Percentiles rank a stretch among this genome's conserved stretches.
Conservation (phyloP, 2,888 invertebrate genomes). For the Tanaodytes sp. region DNA sequence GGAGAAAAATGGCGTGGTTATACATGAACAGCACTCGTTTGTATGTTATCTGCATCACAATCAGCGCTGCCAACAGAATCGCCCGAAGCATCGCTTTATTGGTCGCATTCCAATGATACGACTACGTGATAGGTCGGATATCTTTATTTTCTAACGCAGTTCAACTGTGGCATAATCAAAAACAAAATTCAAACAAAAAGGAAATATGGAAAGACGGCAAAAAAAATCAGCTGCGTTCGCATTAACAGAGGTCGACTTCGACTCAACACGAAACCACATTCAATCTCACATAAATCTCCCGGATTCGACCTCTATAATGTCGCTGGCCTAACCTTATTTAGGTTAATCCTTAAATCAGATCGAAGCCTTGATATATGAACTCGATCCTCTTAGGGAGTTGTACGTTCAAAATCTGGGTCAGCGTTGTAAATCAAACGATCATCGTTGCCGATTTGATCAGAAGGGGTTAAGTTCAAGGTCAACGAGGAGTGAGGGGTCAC, state of each 20-base stretch:
- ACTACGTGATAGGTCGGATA: slow-evolving; percentile 34
- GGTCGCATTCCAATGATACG: slow-evolving; percentile 52
- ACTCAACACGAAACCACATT: neutral
- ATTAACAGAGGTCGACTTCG: too few species aligned
- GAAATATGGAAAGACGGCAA: too few species aligned
- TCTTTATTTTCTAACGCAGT: slow-evolving; percentile 41
- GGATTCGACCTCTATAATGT: too few species aligned
- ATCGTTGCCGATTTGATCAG: slow-evolving; percentile 9
- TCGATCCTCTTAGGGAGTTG: neutral
- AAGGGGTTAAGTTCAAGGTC: slow-evolving; percentile 25
- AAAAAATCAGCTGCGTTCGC: too few species aligned
- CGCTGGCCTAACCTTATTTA: slow-evolving; percentile 1
- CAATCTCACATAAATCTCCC: too few species aligned
- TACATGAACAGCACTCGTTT: slow-evolving; percentile 51
- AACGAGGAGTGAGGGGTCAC: slow-evolving; percentile 4
- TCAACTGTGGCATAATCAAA: neutral
- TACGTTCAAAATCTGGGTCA: slow-evolving; percentile 24
- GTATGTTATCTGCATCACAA: slow-evolving; percentile 52
- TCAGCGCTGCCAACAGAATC: slow-evolving; percentile 50
- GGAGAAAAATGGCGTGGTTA: slow-evolving; percentile 47
- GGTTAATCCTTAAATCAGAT: slow-evolving; percentile 5
- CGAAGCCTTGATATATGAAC: neutral
- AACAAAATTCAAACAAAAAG: neutral
- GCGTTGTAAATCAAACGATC: neutral
- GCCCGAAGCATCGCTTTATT: slow-evolving; percentile 46